Base-by-base conservation (phyloP, 2,888 invertebrate species). In the Carabus problematicus region DNA sequence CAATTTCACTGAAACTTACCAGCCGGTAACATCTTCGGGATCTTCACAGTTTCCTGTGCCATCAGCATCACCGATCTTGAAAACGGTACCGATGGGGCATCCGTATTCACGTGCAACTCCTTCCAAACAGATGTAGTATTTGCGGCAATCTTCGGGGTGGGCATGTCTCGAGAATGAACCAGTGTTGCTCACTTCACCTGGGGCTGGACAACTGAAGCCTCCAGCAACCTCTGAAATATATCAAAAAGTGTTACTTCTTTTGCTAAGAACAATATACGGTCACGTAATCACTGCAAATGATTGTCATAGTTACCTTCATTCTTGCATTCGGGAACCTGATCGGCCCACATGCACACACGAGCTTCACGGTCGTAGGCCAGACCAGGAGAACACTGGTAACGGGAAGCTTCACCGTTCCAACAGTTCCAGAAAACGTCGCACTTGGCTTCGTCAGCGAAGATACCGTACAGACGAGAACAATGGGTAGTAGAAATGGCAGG, bases 391-490 rank as follows among this genome's bases (percentile, higher is more conserved):
- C 96, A 96, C 82, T 95, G 94, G 84, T 96, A 96, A 77, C 93
- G 89, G 79, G 94, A 94, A 4, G 95, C 91, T 81, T 96, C 95
- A 63, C 96, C 96, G 84, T 94, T 95, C 95, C 96, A 96, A 83
- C 96, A 96, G 84, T 95, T 95, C 94, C 95, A 96, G 91, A 96
- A 96, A 12, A 93, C 92, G 83, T 95, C 94, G 81, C 96, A 96
- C 82, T 94, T 93, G 75, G 84, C 85, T 66, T 90, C 92, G 79
- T 96, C 95, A 72, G 94, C 84, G 88, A 95, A 96, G 85, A 96
- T 95, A 78, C 96, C 96, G 82, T 95, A 96, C 74, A 96, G 84
- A 70, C 95, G 87, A 55, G 91, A 81, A 81, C 96, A 96, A 82
- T 96, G 94, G 9, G 93, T 86, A 14, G 94, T 91, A 70, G 90